Base-by-base conservation (phyloP, 2,888 invertebrate genomes). In the Phyllotreta cruciferae region DNA sequence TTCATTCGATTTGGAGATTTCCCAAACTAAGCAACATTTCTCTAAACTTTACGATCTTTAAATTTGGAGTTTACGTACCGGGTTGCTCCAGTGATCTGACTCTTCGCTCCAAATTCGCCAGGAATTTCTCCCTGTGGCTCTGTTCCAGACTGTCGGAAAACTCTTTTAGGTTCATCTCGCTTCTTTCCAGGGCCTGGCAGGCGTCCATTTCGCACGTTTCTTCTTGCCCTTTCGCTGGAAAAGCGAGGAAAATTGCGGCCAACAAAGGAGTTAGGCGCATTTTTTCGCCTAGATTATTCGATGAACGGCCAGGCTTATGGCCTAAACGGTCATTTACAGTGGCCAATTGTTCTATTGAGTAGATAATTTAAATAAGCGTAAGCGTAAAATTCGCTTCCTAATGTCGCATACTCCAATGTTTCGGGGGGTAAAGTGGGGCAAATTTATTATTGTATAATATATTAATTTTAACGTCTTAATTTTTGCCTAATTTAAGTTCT, bases 11-110 rank as follows among this genome's bases (percentile, higher is more conserved):
- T 82, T 82, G 50, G 86, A 85, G 63, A 88, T 83, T 61, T 84
- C 84, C 91, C 90, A 90, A 50, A 87, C 90, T 90, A 76, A 24
- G 4, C 1, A 24, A 24, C 4, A 24, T 24, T 24, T 24, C 4
- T 24, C 24, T 24, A 3, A 50, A 10, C 5, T 34, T 4, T 24
- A 5, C 3, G 9, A 41, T 4, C 41, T 41, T 1, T 3, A 3
- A 41, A 10, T 41, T n/a, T 41, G 4, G 10, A 41, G 9, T 47
- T 9, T 38, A 52, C 52, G 1, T 78, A 89, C 90, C 85, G 71
- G 90, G 84, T 77, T 90, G 89, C 79, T 90, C 90, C 62, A 90
- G 84, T 6, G 90, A 88, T 63, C 88, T 81, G 14, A 90, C 78
- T 63, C 90, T 79, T 44, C 89, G 82, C 67, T 90, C 90, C 50